Conservation (phyloP, 2,888 invertebrate species). For the Corbicula japonica region DNA sequence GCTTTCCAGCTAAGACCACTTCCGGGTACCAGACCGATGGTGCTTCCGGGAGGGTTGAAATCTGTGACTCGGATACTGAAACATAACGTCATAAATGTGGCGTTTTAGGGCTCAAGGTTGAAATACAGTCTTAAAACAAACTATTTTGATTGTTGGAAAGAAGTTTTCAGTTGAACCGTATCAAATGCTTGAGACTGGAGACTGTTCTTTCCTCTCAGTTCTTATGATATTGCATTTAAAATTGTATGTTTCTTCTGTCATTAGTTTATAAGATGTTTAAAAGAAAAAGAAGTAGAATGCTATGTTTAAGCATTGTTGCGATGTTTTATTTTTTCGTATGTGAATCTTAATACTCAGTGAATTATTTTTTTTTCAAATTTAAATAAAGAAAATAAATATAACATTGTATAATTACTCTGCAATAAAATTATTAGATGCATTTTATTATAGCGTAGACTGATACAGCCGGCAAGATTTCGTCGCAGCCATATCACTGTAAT, state of each 20-base stretch:
- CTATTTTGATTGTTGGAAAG: background rate
- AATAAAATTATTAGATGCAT: too few species aligned
- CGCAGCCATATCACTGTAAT: too few species aligned
- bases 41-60: slow-evolving; percentile 55
- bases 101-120: background rate
- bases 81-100: background rate
- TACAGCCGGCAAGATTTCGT: too few species aligned
- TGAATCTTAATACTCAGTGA: too few species aligned
- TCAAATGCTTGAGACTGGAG: background rate
- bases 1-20: slow-evolving; percentile 64
- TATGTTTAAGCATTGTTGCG: too few species aligned
- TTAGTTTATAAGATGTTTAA: background rate
- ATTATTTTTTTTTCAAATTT: too few species aligned
- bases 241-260: background rate
- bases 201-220: background rate
- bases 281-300: too few species aligned
- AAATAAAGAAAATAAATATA: too few species aligned
- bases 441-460: too few species aligned
- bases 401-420: too few species aligned
- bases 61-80: slow-evolving; percentile 54
- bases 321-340: too few species aligned
- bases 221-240: background rate
- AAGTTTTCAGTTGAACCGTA: background rate
- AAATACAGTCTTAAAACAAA: background rate
- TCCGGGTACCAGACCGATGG: slow-evolving; percentile 37